Evolutionary conservation across 2,797 vertebrate genomes (phyloP).

Genomic region (Danio choprae): DNA sequence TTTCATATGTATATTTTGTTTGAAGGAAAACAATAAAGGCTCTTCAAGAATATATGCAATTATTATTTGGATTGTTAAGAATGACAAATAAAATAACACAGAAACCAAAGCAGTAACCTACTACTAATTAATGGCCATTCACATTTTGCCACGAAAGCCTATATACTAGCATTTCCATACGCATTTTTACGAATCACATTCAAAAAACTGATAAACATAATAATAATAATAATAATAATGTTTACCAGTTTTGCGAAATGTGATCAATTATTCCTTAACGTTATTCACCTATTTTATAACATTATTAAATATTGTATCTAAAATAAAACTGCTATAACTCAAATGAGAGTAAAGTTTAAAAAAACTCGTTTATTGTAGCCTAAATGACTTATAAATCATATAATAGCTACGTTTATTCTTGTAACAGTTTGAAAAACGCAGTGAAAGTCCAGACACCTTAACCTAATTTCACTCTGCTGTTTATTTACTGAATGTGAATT

Average conservation of each 20-base stretch:
- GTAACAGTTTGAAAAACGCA: neutral
- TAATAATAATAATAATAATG: neutral
- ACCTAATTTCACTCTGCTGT: neutral
- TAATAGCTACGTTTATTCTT: too few relatives aligned
- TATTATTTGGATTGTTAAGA: conserved; percentile 11
- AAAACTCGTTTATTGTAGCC: too few relatives aligned
- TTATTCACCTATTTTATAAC: too few relatives aligned
- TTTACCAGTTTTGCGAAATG: too few relatives aligned
- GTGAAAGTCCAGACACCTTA: neutral
- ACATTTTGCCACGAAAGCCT: neutral
- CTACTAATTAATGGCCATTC: neutral
- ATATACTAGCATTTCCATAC: too few relatives aligned
- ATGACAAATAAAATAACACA: neutral
- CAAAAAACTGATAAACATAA: neutral
- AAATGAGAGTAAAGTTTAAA: too few relatives aligned
- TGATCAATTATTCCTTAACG: neutral
- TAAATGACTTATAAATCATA: too few relatives aligned
- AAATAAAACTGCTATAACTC: too few relatives aligned
- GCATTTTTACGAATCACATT: neutral
- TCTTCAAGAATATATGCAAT: conserved; percentile 19
- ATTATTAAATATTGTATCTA: too few relatives aligned
- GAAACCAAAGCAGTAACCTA: neutral
- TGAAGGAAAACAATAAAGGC: conserved; percentile 50
- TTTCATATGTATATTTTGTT: conserved; percentile 47
- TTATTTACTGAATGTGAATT: neutral